A percentile compares a stretch with the other conserved stretches of the same genome.
These are phyloP conservation scores for Myathropa florea DNA, from an alignment of 2,888 invertebrate genomes.

Conservation along the genomic window DNA sequence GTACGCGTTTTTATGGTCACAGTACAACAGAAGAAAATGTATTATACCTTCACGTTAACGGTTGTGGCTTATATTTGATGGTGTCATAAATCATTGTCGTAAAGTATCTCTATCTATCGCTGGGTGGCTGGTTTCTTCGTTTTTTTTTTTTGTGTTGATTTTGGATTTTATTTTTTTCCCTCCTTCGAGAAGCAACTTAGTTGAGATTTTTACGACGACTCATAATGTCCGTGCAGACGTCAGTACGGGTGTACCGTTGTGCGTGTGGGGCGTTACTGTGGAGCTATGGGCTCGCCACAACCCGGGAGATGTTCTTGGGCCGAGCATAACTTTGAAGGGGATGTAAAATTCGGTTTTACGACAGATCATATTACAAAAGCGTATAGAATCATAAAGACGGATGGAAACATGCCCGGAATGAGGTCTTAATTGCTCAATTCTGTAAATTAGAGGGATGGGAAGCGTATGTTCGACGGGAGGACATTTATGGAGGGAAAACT, in stretches of 20 bases:
- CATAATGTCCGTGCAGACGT: conserved; percentile 24
- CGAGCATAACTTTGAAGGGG: background rate
- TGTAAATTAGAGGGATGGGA: background rate
- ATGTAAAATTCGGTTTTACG: conserved; percentile 22
- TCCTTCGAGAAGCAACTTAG: conserved; percentile 33
- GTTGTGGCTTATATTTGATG: conserved; percentile 67
- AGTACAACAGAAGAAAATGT: conserved; percentile 4
- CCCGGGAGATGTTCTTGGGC: background rate
- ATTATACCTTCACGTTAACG: conserved; percentile 39
- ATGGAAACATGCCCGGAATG: background rate
- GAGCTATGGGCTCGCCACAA: background rate
- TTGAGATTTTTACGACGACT: conserved; percentile 49
- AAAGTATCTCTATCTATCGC: conserved; percentile 45
- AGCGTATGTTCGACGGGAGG: background rate
- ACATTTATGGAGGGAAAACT: background rate
- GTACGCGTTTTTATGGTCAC: conserved; percentile 65
- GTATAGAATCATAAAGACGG: background rate
- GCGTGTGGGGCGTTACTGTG: background rate
- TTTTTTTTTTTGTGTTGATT: background rate
- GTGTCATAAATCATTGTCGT: conserved; percentile 66
- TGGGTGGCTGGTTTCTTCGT: background rate
- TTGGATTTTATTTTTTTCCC: conserved; percentile 19
- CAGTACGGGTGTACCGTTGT: background rate
- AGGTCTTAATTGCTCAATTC: conserved; percentile 8
- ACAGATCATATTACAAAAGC: conserved; percentile 14